Evolutionary conservation across 2,113 vertebrate species (phyloP), one percentile per base, ranked within the genome.

Genomic region (Sebastes schlegelii): DNA sequence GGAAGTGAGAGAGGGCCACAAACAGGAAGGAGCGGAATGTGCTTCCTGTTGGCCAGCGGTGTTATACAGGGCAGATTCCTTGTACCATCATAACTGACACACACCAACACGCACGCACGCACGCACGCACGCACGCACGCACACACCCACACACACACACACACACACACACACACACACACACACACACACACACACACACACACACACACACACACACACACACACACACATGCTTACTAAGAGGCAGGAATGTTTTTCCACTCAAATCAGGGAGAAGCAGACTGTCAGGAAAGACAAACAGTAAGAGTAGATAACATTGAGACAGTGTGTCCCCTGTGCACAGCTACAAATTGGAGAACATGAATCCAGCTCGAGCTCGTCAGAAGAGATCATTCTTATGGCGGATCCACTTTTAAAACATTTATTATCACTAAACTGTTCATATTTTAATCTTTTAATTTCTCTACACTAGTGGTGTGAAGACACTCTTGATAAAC

Each of bases 1-100:
- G 95, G 95, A 96, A 95, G 92, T 89, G 86, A 93, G 92, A 88
- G 89, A 93, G 85, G 88, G 84, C 93, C 84, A 90, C 94, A 95
- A 95, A 96, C 95, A 96, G 95, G 95, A 96, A 92, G 91, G 80
- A 90, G 93, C 48, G 92, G 95, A 95, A 96, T 96, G 95, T 96
- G 93, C 88, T 96, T 95, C 95, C 95, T 94, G 91, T 88, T 87
- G 90, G 90, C 92, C 78, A 73, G 54, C 60, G 83, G 90, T 60
- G 66, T 86, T 92, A 86, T 73, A 91, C 83, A 46, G 93, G 90
- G 88, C 93, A 95, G 91, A 95, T 93, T 95, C 91, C 85, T 90
- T 86, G 87, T 91, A 91, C 94, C 93, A 95, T 92, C 92, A 72
- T 75, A 86, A 85, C 87, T 84, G 88, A 87, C 54, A 45, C 78